Evolutionary conservation across 1,140 invertebrate genomes (phyloP), one percentile per base, ranked within the genome.

Genomic region (Apis florea): DNA sequence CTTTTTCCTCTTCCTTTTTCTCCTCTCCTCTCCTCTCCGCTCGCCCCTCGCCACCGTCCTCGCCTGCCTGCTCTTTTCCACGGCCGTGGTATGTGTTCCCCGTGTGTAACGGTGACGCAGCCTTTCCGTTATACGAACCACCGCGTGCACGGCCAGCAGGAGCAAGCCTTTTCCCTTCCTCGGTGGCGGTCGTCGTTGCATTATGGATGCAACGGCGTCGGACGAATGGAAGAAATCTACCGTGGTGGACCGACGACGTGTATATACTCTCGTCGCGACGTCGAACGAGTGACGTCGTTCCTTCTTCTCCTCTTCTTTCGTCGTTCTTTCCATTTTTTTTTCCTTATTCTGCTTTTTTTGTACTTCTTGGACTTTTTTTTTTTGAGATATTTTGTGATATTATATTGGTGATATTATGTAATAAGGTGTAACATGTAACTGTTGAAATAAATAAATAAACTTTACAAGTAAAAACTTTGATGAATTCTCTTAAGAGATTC

Each of bases 81-180:
- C 56, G 76, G 47, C 31, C 58, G 40, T 79, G 58, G 58, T 74
- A 21, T 83, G n/a, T 24, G 59, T 24, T 61, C n/a, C 24, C n/a
- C 31, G 31, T 83, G 58, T 58, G 76, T 89, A 89, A 89, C 88
- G 88, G 88, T 89, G 87, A 89, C 79, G 83, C 78, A 72, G 61
- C 80, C 82, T 87, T 87, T 84, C 88, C 88, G 88, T 89, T 89
- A 89, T 77, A 63, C 85, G 84, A 86, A 83, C 70, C 82, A 71
- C 83, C 82, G 77, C 82, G 77, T 53, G 69, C 6, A 15, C 53
- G 11, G 21, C 67, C 69, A 63, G 64, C 73, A 69, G 53, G 26
- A 74, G 68, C 85, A 26, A 61, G 64, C 73, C 79, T 85, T 78
- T 85, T 88, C 77, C 87, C 73, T 85, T 79, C 70, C 84, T 78